phyloP scores from a whole-genome alignment of 2,888 invertebrate species.

The Drosophila emarginata region DNA sequence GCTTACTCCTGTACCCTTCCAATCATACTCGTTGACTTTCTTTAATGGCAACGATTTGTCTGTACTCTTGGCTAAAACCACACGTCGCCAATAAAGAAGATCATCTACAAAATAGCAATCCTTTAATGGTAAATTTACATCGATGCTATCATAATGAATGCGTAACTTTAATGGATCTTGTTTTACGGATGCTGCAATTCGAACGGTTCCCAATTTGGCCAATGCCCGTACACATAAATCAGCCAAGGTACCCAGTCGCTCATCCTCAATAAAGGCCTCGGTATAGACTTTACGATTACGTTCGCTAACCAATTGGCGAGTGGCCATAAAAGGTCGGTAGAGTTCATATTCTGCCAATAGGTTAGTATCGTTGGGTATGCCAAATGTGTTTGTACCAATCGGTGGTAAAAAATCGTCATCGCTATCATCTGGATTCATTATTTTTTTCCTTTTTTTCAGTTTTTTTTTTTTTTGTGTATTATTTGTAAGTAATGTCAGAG shows the following conservation, averaged over 20 bases:
- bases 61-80: constrained; percentile 65
- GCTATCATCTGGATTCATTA: constrained; percentile 49
- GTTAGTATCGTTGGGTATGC: constrained; percentile 63
- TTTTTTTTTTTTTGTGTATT: not conserved
- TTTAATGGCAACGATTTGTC: constrained; percentile 57
- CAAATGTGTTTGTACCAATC: constrained; percentile 50
- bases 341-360: constrained; percentile 54
- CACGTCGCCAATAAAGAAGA: constrained; percentile 73
- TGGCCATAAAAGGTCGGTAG: constrained; percentile 60
- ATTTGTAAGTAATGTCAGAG: not conserved
- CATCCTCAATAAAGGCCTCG: constrained; percentile 66
- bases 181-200: constrained; percentile 37
- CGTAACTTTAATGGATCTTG: constrained; percentile 57
- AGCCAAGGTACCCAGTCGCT: constrained; percentile 58
- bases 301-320: constrained; percentile 59
- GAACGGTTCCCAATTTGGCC: constrained; percentile 50
- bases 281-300: constrained; percentile 60
- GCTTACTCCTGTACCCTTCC: constrained; percentile 70
- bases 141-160: constrained; percentile 68
- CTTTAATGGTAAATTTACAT: constrained; percentile 66
- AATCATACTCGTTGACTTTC: constrained; percentile 52
- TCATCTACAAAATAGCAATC: constrained; percentile 71
- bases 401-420: constrained; percentile 46
- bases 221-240: constrained; percentile 67
- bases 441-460: too few species aligned